A percentile compares a stretch with the other conserved stretches of the same genome.
Evolutionary conservation across 2,113 vertebrate species (phyloP).

Genomic region (Cheirogaleus medius): DNA sequence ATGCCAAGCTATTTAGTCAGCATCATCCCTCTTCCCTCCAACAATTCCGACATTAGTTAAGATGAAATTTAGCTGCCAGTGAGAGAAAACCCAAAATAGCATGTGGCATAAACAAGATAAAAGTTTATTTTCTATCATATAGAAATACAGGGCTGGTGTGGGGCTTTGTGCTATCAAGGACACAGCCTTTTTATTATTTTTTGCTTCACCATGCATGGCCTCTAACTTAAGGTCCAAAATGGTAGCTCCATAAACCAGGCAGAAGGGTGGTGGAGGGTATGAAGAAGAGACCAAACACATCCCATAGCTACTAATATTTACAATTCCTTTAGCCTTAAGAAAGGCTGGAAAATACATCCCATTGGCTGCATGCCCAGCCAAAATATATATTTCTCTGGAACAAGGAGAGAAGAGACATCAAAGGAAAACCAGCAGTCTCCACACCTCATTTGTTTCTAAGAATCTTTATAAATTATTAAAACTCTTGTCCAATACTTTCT

Average conservation of each 20-base stretch:
- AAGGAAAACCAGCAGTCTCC: background rate
- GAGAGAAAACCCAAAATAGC: background rate
- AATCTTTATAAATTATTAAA: background rate
- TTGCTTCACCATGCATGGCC: background rate
- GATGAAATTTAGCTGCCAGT: background rate
- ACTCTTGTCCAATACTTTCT: background rate
- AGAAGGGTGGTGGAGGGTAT: background rate
- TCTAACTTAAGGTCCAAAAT: background rate
- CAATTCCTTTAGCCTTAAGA: background rate
- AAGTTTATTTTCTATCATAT: background rate
- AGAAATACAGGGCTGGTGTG: background rate
- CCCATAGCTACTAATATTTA: background rate
- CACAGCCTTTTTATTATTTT: background rate
- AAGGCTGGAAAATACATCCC: background rate
- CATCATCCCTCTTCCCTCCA: background rate
- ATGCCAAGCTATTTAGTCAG: conserved; percentile 42
- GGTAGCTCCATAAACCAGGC: background rate
- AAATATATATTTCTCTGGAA: background rate
- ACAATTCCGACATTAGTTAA: background rate
- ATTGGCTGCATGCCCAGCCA: background rate
- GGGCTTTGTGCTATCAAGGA: background rate
- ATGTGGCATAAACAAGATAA: background rate
- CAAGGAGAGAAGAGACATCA: background rate
- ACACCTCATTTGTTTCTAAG: background rate
- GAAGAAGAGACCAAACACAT: background rate